A percentile compares a stretch with the other conserved stretches of the same genome.
Evolutionary conservation across 2,888 invertebrate species (phyloP).

Genomic region (Ommatoiulus sabulosus): DNA sequence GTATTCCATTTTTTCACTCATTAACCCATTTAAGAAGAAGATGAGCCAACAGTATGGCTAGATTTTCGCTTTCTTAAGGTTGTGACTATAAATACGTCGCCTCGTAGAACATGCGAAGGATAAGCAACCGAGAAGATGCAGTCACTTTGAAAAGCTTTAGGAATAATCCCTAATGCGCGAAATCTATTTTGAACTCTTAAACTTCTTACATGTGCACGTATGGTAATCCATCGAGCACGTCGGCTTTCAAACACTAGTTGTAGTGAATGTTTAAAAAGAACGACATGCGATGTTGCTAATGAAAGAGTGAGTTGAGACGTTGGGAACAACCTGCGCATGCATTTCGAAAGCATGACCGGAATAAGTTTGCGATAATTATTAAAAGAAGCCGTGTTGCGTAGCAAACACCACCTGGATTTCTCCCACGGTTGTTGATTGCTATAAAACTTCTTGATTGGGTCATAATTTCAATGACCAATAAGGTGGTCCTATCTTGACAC

Average conservation of each 20-base stretch:
- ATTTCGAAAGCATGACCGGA: neutral
- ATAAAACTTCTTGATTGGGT: neutral
- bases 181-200: neutral
- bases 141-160: neutral
- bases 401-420: slow-evolving; percentile 2
- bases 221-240: neutral
- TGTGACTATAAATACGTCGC: too few species aligned
- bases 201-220: neutral
- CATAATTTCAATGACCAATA: neutral
- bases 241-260: neutral
- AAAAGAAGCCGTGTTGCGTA: neutral
- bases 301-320: too few species aligned
- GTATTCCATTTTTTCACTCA: too few species aligned
- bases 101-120: too few species aligned
- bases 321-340: neutral
- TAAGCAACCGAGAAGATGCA: neutral
- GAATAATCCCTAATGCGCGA: neutral
- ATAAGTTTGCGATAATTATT: slow-evolving; percentile 4
- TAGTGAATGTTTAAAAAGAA: neutral
- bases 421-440: neutral
- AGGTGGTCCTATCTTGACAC: slow-evolving; percentile 12
- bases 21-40: too few species aligned
- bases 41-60: too few species aligned
- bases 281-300: neutral
- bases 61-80: too few species aligned